A percentile compares a stretch with the other conserved stretches of the same genome.
These are phyloP conservation scores for Pantherophis vulpinus DNA, from an alignment of 2,797 vertebrate genomes.

Conservation along the genomic window DNA sequence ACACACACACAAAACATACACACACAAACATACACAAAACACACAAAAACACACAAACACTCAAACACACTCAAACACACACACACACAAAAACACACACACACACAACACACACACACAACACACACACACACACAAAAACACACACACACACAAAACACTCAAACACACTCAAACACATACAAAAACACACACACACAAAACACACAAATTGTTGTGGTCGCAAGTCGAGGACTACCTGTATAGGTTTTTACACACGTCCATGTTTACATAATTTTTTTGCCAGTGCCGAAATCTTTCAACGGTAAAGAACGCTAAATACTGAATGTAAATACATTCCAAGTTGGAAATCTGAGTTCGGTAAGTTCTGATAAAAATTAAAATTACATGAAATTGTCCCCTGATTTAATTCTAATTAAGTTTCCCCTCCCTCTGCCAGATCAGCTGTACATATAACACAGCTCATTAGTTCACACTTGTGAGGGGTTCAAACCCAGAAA, in stretches of 20 bases:
- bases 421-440: no score
- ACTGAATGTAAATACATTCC: background rate
- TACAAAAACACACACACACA: no score
- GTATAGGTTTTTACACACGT: background rate
- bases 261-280: background rate
- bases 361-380: background rate
- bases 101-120: no score
- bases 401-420: background rate
- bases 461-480: background rate
- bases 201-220: no score
- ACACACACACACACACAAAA: no score
- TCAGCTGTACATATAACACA: background rate
- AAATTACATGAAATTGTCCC: background rate
- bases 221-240: background rate
- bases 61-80: no score
- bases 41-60: no score
- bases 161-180: no score
- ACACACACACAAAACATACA: no score
- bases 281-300: background rate
- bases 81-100: no score
- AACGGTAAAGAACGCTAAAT: background rate
- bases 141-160: no score
- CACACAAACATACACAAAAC: no score
- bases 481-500: background rate
- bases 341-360: background rate